Evolutionary conservation across 2,888 invertebrate genomes (phyloP).

Genomic region (Sinelater perroti): DNA sequence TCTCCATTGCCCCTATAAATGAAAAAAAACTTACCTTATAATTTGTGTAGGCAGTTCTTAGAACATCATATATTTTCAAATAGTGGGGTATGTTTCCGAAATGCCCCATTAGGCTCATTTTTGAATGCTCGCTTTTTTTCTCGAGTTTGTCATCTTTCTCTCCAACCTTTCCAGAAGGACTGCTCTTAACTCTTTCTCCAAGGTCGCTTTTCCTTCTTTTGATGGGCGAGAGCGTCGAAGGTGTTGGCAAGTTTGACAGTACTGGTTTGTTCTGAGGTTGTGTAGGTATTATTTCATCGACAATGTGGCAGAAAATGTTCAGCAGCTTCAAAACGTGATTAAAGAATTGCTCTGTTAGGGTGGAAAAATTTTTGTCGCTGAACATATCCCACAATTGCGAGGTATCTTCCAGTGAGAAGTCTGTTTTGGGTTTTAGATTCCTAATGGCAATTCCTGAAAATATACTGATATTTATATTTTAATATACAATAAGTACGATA

Average conservation of each 20-base stretch:
- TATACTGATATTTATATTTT: no score
- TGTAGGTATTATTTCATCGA: constrained; percentile 73
- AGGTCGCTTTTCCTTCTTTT: constrained; percentile 59
- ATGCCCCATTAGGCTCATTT: constrained; percentile 64
- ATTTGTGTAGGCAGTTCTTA: constrained; percentile 85
- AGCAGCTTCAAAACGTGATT: constrained; percentile 74
- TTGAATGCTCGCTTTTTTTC: constrained; percentile 50
- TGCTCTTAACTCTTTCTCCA: constrained; percentile 50
- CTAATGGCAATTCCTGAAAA: constrained; percentile 32
- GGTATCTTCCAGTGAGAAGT: constrained; percentile 41
- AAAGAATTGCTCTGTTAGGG: constrained; percentile 70
- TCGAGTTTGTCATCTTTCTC: constrained; percentile 56
- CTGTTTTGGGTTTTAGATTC: constrained; percentile 45
- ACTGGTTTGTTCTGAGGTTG: constrained; percentile 64
- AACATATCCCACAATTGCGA: constrained; percentile 58
- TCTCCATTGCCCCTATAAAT: no score
- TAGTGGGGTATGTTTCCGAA: constrained; percentile 81
- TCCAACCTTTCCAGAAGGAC: constrained; percentile 43
- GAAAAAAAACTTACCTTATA: constrained; percentile 73
- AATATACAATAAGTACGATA: not conserved
- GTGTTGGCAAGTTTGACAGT: constrained; percentile 65
- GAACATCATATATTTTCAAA: constrained; percentile 81
- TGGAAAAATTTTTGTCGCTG: constrained; percentile 60
- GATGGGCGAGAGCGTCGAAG: constrained; percentile 61
- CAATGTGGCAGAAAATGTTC: constrained; percentile 78